Base-by-base conservation (phyloP, 2,797 vertebrate species). In the Australoheros facetus region DNA sequence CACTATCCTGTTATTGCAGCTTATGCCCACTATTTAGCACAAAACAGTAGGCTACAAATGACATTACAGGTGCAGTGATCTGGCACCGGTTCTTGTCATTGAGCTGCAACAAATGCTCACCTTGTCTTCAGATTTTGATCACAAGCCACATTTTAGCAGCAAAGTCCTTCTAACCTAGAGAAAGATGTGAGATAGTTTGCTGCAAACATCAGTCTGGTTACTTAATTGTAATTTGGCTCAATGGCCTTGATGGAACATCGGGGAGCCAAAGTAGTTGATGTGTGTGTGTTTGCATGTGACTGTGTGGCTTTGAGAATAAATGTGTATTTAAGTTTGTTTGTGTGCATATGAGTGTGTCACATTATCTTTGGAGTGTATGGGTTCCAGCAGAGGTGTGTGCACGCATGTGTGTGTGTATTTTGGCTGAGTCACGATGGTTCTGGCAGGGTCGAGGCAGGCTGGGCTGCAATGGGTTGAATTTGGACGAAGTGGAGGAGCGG, bases 371-470 rank as follows among this genome's bases (percentile, higher is more conserved):
- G 75, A 79, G 57, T 55, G 51, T 71, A 66, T 54, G 45, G 13
- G 74, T 76, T 86, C 84, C 86, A 88, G 73, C 85, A 82, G 78
- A 62, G 73, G 76, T 77, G 75, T 82, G 80, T 71, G 74, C 8
- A 80, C 51, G 73, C 73, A 75, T 56, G 79, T 75, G 80, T 85
- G 81, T 88, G 59, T 85, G 81, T 88, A 57, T 77, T 92, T 91
- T 91, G 90, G 91, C 89, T 93, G 92, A 92, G 90, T 94, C 92
- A 92, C 14, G 64, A 69, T 64, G 71, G 82, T 85, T 89, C 88
- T 93, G 93, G 92, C 93, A 93, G 87, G 88, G 90, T 88, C 16
- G 69, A 64, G 80, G 39, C 64, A 53, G 83, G 77, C 83, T 75
- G 82, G 84, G 82, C 83, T 64, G 82, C 14, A 48, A 85, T 81